These are phyloP conservation scores for Antheraea mylitta DNA, from an alignment of 1,140 invertebrate genomes.

Conservation along the genomic window DNA sequence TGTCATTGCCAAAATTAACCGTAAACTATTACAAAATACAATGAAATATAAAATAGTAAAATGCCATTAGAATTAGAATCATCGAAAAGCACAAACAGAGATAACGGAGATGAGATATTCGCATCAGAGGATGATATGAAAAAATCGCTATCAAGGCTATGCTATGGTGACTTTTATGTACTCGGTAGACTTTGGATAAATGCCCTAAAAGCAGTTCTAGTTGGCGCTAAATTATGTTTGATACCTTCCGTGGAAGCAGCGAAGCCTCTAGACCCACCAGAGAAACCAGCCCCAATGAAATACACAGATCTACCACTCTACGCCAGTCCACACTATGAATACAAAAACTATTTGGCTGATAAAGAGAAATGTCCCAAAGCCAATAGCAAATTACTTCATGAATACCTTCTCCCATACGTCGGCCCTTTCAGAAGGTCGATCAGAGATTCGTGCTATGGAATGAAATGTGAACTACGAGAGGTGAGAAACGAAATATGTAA, in stretches of 20 bases:
- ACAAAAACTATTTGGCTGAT: conserved; percentile 45
- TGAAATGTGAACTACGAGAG: conserved; percentile 19
- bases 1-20: conserved; percentile 17
- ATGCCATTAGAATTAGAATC: background rate
- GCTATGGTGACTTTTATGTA: conserved; percentile 43
- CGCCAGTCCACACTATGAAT: conserved; percentile 47
- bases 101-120: conserved; percentile 15
- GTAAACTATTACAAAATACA: conserved; percentile 16
- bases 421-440: conserved; percentile 22
- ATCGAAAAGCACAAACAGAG: background rate
- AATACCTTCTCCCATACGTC: conserved; percentile 41
- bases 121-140: conserved; percentile 30
- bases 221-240: conserved; percentile 38
- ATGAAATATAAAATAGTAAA: conserved; percentile 12
- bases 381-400: conserved; percentile 42
- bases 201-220: conserved; percentile 33
- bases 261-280: conserved; percentile 24
- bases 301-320: conserved; percentile 62
- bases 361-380: conserved; percentile 40
- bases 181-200: conserved; percentile 54
- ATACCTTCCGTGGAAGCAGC: conserved; percentile 46
- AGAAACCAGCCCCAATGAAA: conserved; percentile 52
- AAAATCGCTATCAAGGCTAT: conserved; percentile 18
- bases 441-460: conserved; percentile 12
- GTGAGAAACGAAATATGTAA: conserved; percentile 13